These are phyloP conservation scores for Scyliorhinus canicula DNA, from an alignment of 2,797 vertebrate genomes.

Conservation along the genomic window DNA sequence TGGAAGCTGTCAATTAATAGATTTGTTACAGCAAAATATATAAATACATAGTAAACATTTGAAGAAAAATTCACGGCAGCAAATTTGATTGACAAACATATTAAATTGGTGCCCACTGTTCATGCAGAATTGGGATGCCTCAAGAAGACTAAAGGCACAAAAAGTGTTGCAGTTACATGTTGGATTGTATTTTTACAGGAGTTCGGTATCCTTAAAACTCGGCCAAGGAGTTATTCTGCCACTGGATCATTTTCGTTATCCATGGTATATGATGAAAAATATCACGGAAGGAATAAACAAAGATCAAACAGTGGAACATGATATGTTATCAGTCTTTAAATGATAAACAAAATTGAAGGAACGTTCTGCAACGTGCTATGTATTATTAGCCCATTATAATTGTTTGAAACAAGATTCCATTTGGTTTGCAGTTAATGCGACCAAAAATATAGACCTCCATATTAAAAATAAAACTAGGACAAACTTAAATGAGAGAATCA, in stretches of 20 bases:
- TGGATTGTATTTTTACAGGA: neutral
- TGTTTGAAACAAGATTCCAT: neutral
- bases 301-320: neutral
- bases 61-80: neutral
- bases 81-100: neutral
- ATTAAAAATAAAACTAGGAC: neutral
- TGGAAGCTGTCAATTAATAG: neutral
- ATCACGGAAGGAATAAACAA: neutral
- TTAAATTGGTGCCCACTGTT: neutral
- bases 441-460: neutral
- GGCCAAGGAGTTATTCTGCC: neutral
- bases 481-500: neutral
- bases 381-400: neutral
- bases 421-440: neutral
- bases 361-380: neutral
- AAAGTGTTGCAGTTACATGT: neutral
- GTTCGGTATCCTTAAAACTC: neutral
- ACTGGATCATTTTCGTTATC: neutral
- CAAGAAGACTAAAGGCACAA: neutral
- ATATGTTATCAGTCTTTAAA: neutral
- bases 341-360: neutral
- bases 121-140: neutral
- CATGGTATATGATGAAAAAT: neutral
- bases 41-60: neutral
- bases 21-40: neutral